Base-by-base conservation (phyloP, 2,888 invertebrate species). In the Bugula neritina region DNA sequence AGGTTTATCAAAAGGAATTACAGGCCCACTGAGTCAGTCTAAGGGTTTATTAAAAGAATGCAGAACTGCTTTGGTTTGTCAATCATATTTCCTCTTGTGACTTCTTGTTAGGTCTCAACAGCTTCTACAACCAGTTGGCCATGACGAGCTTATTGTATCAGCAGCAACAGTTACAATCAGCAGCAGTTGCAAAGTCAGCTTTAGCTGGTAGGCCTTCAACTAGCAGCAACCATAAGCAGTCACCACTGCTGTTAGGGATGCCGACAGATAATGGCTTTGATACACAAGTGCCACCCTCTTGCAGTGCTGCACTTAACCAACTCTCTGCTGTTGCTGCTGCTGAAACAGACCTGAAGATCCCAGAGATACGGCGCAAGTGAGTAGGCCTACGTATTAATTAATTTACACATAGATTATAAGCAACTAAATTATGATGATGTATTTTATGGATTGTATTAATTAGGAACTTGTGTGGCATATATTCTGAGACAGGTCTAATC, bases 351-450 rank as follows among this genome's bases (percentile, higher is more conserved):
- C 31, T 63, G 2, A 63, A 63, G 34, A 31, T 63, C 10, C 63
- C 63, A 34, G 63, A 63, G 63, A 63, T 63, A 63, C 2, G 63
- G 34, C 29, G 27, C 63, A 63, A 63, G 63, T 63, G 31, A 63
- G 63, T 34, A n/a, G 5, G n/a, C 43, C 17, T 43, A 43, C 17
- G 43, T n/a, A n/a, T 10, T 43, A 43, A 43, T 43, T 43, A 43
- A 43, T 43, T 17, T 43, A 5, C 10, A 10, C 17, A 17, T 43
- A 17, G 43, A 17, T 43, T 10, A 10, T 43, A 43, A 43, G 17
- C 43, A 10, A 10, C 10, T 17, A 43, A 43, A 43, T 43, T 43
- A 43, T 43, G 43, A 17, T 17, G 17, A 43, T 43, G 43, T 17
- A 43, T 43, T 43, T 43, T 43, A 43, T 43, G 43, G 43, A 43